Evolutionary conservation across 2,888 invertebrate species (phyloP).

Genomic region (Phalangium opilio): DNA sequence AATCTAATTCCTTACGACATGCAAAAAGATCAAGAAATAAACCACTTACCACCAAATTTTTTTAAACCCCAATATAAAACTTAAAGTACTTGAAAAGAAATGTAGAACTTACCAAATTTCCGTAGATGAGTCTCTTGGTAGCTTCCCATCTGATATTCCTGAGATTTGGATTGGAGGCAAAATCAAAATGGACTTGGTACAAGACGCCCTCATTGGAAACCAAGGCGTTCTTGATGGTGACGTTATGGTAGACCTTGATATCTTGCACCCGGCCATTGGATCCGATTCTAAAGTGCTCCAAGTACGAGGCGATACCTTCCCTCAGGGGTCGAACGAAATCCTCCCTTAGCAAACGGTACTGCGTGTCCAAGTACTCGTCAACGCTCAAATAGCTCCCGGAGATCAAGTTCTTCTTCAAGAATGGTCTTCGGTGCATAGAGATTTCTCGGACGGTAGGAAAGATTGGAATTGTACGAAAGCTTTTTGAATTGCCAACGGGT

Average conservation of each 20-base stretch:
- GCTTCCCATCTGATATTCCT: slow-evolving; percentile 31
- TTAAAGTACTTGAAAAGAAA: no score
- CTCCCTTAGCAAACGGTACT: slow-evolving; percentile 58
- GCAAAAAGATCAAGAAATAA: no score
- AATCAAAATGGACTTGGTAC: slow-evolving; percentile 13
- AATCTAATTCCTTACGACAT: no score
- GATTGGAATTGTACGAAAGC: slow-evolving; percentile 7
- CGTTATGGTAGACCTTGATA: slow-evolving; percentile 24
- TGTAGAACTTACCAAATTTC: slow-evolving; percentile 49
- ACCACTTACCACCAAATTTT: no score
- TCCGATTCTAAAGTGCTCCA: slow-evolving; percentile 15
- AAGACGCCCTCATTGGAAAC: slow-evolving; percentile 23
- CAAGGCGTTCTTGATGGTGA: slow-evolving; percentile 23
- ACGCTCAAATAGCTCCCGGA: slow-evolving; percentile 46
- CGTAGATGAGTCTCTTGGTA: slow-evolving; percentile 48
- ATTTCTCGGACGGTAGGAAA: slow-evolving; percentile 12
- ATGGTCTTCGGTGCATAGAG: slow-evolving; percentile 21
- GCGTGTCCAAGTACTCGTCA: slow-evolving; percentile 60
- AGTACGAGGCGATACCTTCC: slow-evolving; percentile 44
- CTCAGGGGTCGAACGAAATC: slow-evolving; percentile 60
- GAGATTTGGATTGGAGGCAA: slow-evolving; percentile 4
- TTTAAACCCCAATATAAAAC: no score
- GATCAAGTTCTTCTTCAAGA: slow-evolving; percentile 42
- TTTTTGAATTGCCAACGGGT: no score
- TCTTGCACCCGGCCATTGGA: slow-evolving; percentile 7